Evolutionary conservation across 2,797 vertebrate species (phyloP).

Genomic region (Acrocephalus scirpaceus): DNA sequence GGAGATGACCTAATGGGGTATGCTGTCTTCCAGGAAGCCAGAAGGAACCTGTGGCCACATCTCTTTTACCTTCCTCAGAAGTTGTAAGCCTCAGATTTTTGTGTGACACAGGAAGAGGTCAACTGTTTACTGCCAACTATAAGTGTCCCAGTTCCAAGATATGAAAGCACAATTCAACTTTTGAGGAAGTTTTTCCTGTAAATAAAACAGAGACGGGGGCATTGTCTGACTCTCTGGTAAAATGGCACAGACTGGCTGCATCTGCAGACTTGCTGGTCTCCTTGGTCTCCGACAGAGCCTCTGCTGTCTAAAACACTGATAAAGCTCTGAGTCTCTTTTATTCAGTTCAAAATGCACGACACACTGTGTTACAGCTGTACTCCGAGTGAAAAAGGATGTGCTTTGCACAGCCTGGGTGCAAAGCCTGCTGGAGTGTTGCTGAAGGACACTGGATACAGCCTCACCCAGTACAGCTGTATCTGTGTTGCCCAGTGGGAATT

Average conservation of each 20-base stretch:
- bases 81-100: neutral
- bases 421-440: neutral
- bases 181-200: neutral
- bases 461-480: accelerated
- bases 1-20: neutral
- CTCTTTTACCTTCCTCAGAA: neutral
- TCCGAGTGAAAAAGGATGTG: neutral
- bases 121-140: neutral
- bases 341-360: neutral
- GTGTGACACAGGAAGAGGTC: neutral
- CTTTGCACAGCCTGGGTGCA: neutral
- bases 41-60: neutral
- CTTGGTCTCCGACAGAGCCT: neutral
- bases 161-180: neutral
- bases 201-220: neutral
- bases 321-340: neutral
- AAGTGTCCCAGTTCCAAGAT: neutral
- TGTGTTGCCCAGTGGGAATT: neutral
- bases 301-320: neutral
- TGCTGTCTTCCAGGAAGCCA: neutral
- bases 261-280: neutral
- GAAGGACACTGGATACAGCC: neutral
- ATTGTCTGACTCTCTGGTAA: neutral
- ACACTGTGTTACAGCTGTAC: neutral
- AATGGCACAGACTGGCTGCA: neutral